phyloP scores from a whole-genome alignment of 2,797 vertebrate genomes.

The Ispidina picta region DNA sequence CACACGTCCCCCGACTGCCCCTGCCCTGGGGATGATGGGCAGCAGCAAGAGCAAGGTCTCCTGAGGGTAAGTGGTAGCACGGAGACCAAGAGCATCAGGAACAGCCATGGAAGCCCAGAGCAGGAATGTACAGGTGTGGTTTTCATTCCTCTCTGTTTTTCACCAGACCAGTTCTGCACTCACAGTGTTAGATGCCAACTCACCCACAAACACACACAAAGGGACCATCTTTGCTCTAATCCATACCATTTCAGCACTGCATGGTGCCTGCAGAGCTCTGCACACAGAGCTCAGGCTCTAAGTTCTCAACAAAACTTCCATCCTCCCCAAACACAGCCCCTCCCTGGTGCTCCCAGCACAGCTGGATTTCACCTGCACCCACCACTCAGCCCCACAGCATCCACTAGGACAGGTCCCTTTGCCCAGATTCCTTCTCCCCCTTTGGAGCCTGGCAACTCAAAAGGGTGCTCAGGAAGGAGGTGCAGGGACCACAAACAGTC shows the following conservation, averaged over 20 bases:
- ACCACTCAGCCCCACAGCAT: neutral
- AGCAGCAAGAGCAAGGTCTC: neutral
- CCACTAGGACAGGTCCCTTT: neutral
- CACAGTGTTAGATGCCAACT: neutral
- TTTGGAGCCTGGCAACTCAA: neutral
- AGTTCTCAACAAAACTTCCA: neutral
- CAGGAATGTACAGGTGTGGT: fast-evolving
- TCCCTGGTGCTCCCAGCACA: neutral
- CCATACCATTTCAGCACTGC: neutral
- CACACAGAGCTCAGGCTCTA: neutral
- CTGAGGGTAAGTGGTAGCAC: neutral
- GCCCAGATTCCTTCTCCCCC: neutral
- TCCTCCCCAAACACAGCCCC: neutral
- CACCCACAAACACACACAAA: neutral
- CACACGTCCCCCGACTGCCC: neutral
- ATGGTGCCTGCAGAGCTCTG: neutral
- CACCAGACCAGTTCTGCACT: neutral
- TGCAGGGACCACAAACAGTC: neutral
- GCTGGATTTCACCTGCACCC: neutral
- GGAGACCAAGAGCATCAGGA: neutral
- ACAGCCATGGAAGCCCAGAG: neutral
- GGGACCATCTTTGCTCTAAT: neutral
- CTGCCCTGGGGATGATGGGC: neutral
- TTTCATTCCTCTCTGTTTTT: neutral
- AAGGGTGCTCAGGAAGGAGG: neutral